Conservation (phyloP, 2,113 vertebrate species). For the Ahaetulla prasina region DNA sequence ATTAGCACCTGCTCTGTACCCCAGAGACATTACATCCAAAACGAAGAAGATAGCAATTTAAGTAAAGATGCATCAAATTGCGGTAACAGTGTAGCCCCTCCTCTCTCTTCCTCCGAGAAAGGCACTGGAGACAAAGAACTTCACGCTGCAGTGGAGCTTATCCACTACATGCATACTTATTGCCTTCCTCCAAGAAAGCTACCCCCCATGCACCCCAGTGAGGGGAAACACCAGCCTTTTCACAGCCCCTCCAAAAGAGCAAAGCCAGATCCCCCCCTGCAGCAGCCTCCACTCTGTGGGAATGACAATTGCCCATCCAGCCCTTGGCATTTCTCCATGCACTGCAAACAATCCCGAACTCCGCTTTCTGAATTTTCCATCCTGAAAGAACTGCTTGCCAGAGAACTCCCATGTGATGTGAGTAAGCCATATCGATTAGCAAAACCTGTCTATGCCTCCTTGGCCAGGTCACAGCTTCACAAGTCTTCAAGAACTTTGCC, state of each 20-base stretch:
- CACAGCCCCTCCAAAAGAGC: slow-evolving; percentile 61
- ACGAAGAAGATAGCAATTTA: slow-evolving; percentile 68
- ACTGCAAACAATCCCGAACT: slow-evolving; percentile 48
- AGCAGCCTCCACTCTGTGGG: slow-evolving; percentile 17
- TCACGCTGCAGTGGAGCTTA: slow-evolving; percentile 85
- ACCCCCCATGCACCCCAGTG: slow-evolving; percentile 60
- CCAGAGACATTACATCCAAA: background rate
- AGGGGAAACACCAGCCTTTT: slow-evolving; percentile 65
- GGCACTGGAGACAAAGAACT: slow-evolving; percentile 70
- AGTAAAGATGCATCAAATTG: slow-evolving; percentile 72
- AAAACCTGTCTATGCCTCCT: slow-evolving; percentile 81
- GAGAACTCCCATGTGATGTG: slow-evolving; percentile 84
- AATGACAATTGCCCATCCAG: slow-evolving; percentile 38
- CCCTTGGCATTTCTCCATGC: slow-evolving; percentile 7
- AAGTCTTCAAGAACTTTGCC: background rate
- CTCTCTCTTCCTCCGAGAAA: slow-evolving; percentile 3
- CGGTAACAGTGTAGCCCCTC: slow-evolving; percentile 40
- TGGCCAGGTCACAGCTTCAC: slow-evolving; percentile 24
- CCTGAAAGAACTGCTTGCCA: slow-evolving; percentile 86
- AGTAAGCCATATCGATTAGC: slow-evolving; percentile 94
- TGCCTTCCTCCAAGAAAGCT: slow-evolving; percentile 88
- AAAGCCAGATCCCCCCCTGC: slow-evolving; percentile 49
- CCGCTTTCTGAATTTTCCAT: slow-evolving; percentile 75
- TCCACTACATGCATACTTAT: slow-evolving; percentile 98
- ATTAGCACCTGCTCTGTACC: background rate